These are phyloP conservation scores for Drosophila bocqueti DNA, from an alignment of 1,140 invertebrate genomes.

Conservation along the genomic window DNA sequence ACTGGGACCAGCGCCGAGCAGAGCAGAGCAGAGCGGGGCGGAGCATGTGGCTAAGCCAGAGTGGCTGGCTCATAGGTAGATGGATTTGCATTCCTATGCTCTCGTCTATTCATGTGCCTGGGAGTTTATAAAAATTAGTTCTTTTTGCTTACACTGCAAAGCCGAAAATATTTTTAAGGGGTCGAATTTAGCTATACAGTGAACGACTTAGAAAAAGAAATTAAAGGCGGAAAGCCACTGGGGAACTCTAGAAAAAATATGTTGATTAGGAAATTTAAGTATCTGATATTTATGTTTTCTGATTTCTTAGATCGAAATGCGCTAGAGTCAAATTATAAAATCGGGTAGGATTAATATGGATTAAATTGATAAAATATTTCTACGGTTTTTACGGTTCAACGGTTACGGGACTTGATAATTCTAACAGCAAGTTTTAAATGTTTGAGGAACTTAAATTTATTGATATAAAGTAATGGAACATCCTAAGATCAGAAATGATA, in stretches of 20 bases:
- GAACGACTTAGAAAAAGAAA: not conserved
- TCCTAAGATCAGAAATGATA: too few relatives aligned
- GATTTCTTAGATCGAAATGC: not conserved
- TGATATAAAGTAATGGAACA: too few relatives aligned
- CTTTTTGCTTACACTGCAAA: conserved; percentile 32
- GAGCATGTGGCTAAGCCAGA: conserved; percentile 33
- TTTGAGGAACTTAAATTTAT: not conserved
- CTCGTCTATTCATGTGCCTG: conserved; percentile 40
- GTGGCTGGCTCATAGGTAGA: conserved; percentile 48
- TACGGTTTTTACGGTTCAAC: too few relatives aligned
- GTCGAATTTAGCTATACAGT: not conserved
- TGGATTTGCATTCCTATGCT: conserved; percentile 40
- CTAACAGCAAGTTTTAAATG: not conserved
- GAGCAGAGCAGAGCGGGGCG: not conserved
- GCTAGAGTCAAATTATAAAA: not conserved
- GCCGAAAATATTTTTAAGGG: not conserved
- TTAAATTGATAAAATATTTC: not conserved
- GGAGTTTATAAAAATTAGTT: conserved; percentile 55
- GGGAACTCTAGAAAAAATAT: not conserved
- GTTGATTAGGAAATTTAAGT: not conserved
- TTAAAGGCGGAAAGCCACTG: not conserved
- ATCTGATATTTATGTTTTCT: not conserved
- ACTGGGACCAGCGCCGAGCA: conserved; percentile 10
- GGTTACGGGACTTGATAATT: not conserved
- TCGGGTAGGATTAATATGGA: not conserved